Evolutionary conservation across 92 coral and sea anemone genomes (phyloP).

Genomic region (Diadumene lineata): DNA sequence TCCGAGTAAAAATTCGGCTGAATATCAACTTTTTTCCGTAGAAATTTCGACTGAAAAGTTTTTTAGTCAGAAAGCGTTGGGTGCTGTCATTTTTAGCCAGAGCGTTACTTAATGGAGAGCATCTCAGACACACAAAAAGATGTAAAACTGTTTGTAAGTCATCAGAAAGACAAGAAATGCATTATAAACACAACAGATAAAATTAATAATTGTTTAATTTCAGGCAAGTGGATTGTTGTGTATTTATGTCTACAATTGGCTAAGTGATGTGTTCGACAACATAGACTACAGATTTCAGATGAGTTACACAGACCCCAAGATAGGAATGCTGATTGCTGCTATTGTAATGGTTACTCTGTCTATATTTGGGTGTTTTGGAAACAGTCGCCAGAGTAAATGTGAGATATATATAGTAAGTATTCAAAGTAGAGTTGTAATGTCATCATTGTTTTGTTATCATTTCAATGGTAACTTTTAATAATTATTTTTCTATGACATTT

Average conservation of each 20-base stretch:
- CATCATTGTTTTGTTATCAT: no score
- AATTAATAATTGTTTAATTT: neutral
- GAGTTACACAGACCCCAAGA: slow-evolving; percentile 15
- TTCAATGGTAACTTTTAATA: no score
- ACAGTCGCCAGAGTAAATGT: slow-evolving; percentile 53
- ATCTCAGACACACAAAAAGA: no score
- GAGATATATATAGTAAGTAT: slow-evolving; percentile 53
- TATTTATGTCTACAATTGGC: slow-evolving; percentile 59
- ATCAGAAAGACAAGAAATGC: no score
- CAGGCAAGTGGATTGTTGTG: slow-evolving; percentile 58
- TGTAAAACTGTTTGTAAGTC: no score
- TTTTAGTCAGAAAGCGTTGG: no score
- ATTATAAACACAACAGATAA: neutral
- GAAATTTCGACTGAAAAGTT: no score
- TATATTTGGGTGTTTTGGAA: slow-evolving; percentile 66
- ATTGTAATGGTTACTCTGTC: slow-evolving; percentile 52
- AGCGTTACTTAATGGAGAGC: no score
- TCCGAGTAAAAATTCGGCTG: no score
- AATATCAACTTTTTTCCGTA: no score
- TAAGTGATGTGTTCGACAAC: slow-evolving; percentile 47
- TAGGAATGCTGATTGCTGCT: slow-evolving; percentile 45
- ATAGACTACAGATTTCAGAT: slow-evolving; percentile 43
- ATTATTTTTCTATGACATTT: no score
- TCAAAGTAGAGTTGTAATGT: neutral
- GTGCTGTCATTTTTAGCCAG: no score